A percentile compares a stretch with the other conserved stretches of the same genome.
phyloP scores from a whole-genome alignment of 2,888 invertebrate genomes.

The Drosophila meridiana region DNA sequence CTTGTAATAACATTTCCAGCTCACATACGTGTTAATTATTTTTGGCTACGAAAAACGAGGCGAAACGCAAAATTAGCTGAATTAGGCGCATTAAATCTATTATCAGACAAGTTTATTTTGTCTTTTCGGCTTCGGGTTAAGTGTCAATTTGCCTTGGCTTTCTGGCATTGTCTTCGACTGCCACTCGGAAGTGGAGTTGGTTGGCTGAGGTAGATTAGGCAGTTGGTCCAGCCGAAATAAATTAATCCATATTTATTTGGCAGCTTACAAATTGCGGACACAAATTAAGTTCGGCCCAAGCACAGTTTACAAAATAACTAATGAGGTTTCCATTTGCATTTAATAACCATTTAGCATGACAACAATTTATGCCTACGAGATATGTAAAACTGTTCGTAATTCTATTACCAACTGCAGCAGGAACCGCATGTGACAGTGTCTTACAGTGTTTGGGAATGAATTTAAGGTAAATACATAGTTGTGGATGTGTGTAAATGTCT shows the following conservation, averaged over 20 bases:
- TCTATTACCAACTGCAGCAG: neutral
- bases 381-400: neutral
- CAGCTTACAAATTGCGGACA: neutral
- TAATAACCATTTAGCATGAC: slow-evolving; percentile 10
- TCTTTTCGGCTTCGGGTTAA: slow-evolving; percentile 50
- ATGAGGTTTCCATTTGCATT: slow-evolving; percentile 12
- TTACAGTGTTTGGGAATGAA: neutral
- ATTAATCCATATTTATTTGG: slow-evolving; percentile 36
- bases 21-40: slow-evolving; percentile 64
- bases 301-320: neutral
- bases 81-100: slow-evolving; percentile 63
- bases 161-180: slow-evolving; percentile 10
- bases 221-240: slow-evolving; percentile 14
- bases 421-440: neutral
- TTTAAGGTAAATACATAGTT: neutral
- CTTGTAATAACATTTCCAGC: slow-evolving; percentile 41
- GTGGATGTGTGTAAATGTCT: neutral
- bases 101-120: slow-evolving; percentile 62
- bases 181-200: neutral
- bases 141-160: slow-evolving; percentile 44
- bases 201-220: neutral
- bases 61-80: slow-evolving; percentile 58
- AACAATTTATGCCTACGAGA: neutral
- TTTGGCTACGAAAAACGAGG: slow-evolving; percentile 17
- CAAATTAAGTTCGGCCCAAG: slow-evolving; percentile 5